Base-by-base conservation (phyloP, 2,797 vertebrate genomes). In the Anguilla marmorata region DNA sequence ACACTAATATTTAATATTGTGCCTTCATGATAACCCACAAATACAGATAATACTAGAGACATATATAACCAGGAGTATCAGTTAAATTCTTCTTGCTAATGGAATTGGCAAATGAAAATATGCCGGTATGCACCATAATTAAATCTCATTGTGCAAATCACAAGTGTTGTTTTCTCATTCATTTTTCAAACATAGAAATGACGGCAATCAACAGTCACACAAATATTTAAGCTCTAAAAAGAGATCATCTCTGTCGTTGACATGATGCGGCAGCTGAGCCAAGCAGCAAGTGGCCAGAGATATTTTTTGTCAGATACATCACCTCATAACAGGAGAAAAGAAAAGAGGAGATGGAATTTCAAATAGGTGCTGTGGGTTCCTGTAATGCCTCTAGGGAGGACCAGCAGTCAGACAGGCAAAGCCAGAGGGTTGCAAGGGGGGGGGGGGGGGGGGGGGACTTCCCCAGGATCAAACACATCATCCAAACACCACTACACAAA, bases 271-370 rank as follows among this genome's bases (percentile, higher is more conserved):
- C 21, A 50, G 14, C 21, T 66, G 11, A 69, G n/a, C 85, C 60
- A n/a, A 86, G 30, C 19, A 30, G n/a, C 11, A n/a, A 72, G 12
- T 24, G 12, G 16, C 58, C 85, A 86, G 27, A 86, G 66, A 19
- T 86, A 14, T 52, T 24, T 2, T 48, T 86, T 60, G 24, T 74
- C 63, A 74, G 84, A 48, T 66, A 41, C 52, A 60, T 33, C 50
- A 16, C 30, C 7, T 41, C 66, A 16, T 85, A 33, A 80, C 69
- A 63, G 69, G 30, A 48, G 30, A 60, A 37, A 88, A 21, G 56
- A n/a, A 48, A 27, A 86, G 87, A 88, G 48, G 84, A 45, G 37
- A 24, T 76, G n/a, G 63, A 41, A n/a, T 83, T 86, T 86, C 14
- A 66, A 79, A 88, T n/a, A 37, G 63, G 60, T 52, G 14, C 41